Evolutionary conservation across 2,888 invertebrate genomes (phyloP), one percentile per base, ranked within the genome.

Genomic region (Schizaphis graminum): DNA sequence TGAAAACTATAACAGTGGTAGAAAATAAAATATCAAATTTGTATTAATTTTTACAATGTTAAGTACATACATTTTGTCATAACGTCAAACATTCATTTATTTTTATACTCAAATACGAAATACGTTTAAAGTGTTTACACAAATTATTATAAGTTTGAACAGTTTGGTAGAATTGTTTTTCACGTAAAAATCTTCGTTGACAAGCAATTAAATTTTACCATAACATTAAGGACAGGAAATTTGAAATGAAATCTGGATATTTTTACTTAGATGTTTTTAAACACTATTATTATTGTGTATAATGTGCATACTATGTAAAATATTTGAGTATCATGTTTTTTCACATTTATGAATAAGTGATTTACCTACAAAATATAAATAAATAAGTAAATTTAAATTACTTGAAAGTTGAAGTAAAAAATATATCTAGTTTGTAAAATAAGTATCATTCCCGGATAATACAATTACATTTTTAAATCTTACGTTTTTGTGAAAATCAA

Each of bases 401-500:
- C 53, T 53, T 67, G 16, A 92, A 67, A 41, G 44, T 88, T 61
- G 35, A 92, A 77, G 67, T 53, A 67, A 44, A 92, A 92, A 53
- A 49, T n/a, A 49, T 57, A 92, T 88, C 24, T 47, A 49, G 44
- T 92, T 88, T 92, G 7, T 67, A 28, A 44, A 92, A 77, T 77
- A 92, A 56, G 87, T n/a, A 53, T 10, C 35, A 49, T 92, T 61
- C 67, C 41, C 16, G 2, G 24, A 47, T 87, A 61, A 92, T 87
- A 41, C 16, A 49, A 49, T 92, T 87, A 88, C 35, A 77, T 88
- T 47, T 47, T 88, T 26, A 88, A 67, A 53, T 88, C 53, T 35
- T 49, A n/a, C 21, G 11, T 88, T 53, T 88, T 53, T 56, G 53
- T 28, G 47, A 92, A 87, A 92, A 92, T 92, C 53, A 53, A 92